Conservation (phyloP, 1,140 invertebrate species). For the Sesamia nonagrioides region DNA sequence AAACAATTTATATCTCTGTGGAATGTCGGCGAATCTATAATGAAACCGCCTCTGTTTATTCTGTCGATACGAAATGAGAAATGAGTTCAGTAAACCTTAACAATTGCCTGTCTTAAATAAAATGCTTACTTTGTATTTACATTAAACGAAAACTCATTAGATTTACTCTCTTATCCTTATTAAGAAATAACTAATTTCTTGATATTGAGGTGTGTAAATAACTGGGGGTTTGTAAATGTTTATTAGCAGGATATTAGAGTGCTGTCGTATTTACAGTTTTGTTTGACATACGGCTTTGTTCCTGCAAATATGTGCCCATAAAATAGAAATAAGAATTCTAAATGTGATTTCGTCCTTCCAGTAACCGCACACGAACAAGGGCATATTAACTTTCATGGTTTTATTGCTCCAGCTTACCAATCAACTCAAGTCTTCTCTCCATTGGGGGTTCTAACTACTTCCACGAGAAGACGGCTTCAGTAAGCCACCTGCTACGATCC, state of each 20-base stretch:
- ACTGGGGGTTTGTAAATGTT: neutral
- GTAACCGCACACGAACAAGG: too few relatives aligned
- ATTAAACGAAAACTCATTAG: constrained; percentile 44
- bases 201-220: neutral
- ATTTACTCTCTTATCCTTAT: constrained; percentile 29
- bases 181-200: neutral
- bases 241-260: neutral
- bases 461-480: too few relatives aligned
- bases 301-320: too few relatives aligned
- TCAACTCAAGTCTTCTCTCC: too few relatives aligned
- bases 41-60: constrained; percentile 79
- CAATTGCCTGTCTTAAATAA: constrained; percentile 58
- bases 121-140: constrained; percentile 36
- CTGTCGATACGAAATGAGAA: constrained; percentile 78
- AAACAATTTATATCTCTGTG: constrained; percentile 63
- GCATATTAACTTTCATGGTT: too few relatives aligned
- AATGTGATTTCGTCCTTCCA: too few relatives aligned
- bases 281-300: too few relatives aligned
- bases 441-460: too few relatives aligned
- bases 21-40: constrained; percentile 72
- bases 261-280: neutral
- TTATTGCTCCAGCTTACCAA: too few relatives aligned
- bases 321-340: too few relatives aligned
- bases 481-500: too few relatives aligned
- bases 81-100: constrained; percentile 76